phyloP scores from a whole-genome alignment of 2,797 vertebrate genomes.

The Crenichthys baileyi region DNA sequence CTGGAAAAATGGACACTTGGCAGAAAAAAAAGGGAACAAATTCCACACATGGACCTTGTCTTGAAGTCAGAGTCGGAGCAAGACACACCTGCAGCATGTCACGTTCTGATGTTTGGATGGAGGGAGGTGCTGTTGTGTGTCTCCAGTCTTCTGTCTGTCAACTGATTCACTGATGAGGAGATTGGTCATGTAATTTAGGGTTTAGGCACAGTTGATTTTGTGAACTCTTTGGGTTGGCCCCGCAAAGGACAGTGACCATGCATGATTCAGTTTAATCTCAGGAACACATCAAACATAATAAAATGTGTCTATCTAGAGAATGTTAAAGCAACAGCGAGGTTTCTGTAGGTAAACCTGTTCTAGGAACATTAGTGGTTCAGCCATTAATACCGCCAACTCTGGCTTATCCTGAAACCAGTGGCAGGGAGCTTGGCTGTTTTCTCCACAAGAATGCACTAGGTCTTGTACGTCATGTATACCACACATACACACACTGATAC shows the following conservation, averaged over 20 bases:
- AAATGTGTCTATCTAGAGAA: neutral
- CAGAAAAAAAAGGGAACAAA: constrained; percentile 23
- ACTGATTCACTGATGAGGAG: constrained; percentile 41
- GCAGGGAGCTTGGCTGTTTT: neutral
- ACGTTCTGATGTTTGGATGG: constrained; percentile 76
- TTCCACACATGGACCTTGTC: constrained; percentile 80
- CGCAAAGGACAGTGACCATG: neutral
- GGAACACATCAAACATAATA: neutral
- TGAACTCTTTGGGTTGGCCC: neutral
- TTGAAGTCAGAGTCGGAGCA: constrained; percentile 43
- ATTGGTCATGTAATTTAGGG: constrained; percentile 32
- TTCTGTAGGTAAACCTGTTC: neutral
- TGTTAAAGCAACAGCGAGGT: neutral
- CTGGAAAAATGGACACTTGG: constrained; percentile 43
- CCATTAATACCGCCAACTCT: neutral
- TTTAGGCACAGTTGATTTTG: neutral
- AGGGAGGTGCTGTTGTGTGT: constrained; percentile 82
- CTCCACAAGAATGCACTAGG: neutral
- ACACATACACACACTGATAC: no score
- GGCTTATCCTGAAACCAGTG: neutral
- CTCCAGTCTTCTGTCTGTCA: constrained; percentile 69
- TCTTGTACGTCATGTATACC: no score
- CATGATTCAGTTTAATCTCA: no score
- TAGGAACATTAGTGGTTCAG: neutral
- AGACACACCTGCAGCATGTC: constrained; percentile 80